These are phyloP conservation scores for Abscondita cerata DNA, from an alignment of 2,888 invertebrate species.

Conservation along the genomic window DNA sequence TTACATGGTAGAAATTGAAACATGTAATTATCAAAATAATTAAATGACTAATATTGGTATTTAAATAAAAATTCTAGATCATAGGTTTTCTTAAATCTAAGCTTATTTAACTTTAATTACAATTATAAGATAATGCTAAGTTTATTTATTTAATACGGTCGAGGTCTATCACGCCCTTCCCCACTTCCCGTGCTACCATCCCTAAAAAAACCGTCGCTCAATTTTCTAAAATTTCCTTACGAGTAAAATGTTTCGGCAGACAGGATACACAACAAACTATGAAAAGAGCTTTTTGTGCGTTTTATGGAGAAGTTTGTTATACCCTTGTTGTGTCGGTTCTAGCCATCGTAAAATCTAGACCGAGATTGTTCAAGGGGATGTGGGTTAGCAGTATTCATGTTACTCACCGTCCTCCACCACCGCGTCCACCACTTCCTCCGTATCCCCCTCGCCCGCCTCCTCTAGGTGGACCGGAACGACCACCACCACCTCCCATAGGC, in stretches of 20 bases:
- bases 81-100: too few species aligned
- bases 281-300: conserved; percentile 33
- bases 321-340: conserved; percentile 31
- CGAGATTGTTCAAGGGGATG: conserved; percentile 28
- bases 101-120: too few species aligned
- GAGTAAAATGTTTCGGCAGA: conserved; percentile 39
- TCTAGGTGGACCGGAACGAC: conserved; percentile 56
- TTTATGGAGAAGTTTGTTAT: conserved; percentile 39
- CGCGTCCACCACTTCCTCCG: conserved; percentile 55
- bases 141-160: conserved; percentile 50
- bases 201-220: conserved; percentile 34
- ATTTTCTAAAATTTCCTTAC: background rate
- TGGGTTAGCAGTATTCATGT: background rate
- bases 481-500: conserved; percentile 53
- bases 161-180: conserved; percentile 57
- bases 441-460: conserved; percentile 61
- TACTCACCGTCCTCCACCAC: conserved; percentile 52
- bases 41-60: too few species aligned
- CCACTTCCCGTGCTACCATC: conserved; percentile 56
- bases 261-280: conserved; percentile 43
- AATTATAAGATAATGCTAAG: too few species aligned
- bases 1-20: too few species aligned
- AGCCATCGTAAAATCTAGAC: conserved; percentile 13
- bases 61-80: too few species aligned
- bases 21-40: too few species aligned